Conservation (phyloP, 1,140 invertebrate genomes). For the Bombus breviceps region DNA sequence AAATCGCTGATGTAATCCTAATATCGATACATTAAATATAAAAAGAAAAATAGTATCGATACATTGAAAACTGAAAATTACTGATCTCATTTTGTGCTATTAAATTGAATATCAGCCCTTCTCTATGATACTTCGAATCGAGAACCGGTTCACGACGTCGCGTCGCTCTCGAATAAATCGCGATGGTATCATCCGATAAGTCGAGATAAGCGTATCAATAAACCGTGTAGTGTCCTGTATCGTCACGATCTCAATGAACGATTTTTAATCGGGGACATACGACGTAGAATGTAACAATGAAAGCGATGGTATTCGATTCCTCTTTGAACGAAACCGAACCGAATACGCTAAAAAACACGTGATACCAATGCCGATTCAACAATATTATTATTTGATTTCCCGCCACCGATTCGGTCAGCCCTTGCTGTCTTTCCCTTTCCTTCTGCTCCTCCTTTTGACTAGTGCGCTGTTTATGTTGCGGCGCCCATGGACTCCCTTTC, state of each 20-base stretch:
- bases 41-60: neutral
- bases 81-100: neutral
- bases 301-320: conserved; percentile 18
- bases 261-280: conserved; percentile 3
- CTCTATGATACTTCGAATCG: neutral
- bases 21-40: neutral
- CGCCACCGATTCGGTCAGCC: conserved; percentile 8
- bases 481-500: conserved; percentile 57
- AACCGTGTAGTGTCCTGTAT: neutral
- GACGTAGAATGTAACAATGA: conserved; percentile 1
- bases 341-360: conserved; percentile 40
- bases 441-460: conserved; percentile 60
- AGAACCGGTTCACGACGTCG: neutral
- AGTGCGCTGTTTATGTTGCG: conserved; percentile 65
- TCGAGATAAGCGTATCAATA: conserved; percentile 13
- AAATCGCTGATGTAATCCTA: neutral
- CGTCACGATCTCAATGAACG: neutral
- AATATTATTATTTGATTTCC: conserved; percentile 17
- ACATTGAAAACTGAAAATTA: neutral
- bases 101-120: neutral
- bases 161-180: neutral
- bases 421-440: conserved; percentile 8
- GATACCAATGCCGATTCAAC: conserved; percentile 44
- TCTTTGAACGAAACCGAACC: conserved; percentile 3
- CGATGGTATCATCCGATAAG: neutral